These are phyloP conservation scores for Drosophila ezoana DNA, from an alignment of 2,888 invertebrate genomes.

Conservation along the genomic window DNA sequence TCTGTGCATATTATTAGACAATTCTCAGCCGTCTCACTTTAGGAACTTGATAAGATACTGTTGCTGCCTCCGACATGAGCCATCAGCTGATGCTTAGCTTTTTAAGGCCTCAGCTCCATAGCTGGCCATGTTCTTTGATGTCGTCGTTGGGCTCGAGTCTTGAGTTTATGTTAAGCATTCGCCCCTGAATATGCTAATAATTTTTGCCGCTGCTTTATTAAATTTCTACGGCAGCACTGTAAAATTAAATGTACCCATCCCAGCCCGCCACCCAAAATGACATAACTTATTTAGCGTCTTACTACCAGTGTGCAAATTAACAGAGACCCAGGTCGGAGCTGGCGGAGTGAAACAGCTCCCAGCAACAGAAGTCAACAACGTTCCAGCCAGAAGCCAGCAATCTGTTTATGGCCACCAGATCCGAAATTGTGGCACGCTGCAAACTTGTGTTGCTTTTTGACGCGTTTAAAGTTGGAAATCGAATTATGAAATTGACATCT, in stretches of 20 bases:
- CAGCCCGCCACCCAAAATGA: slow-evolving; percentile 42
- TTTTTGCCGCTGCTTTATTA: slow-evolving; percentile 71
- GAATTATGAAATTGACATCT: slow-evolving; percentile 52
- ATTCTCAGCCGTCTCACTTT: slow-evolving; percentile 52
- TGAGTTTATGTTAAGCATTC: slow-evolving; percentile 48
- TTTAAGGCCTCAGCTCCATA: slow-evolving; percentile 16
- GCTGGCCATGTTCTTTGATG: slow-evolving; percentile 33
- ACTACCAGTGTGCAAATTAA: slow-evolving; percentile 60
- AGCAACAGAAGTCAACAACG: slow-evolving; percentile 5
- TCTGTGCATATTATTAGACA: slow-evolving; percentile 50
- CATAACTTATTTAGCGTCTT: slow-evolving; percentile 69
- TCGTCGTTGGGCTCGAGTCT: slow-evolving; percentile 20
- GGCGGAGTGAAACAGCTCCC: slow-evolving; percentile 13
- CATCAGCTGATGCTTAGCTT: slow-evolving; percentile 33
- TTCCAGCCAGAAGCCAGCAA: slow-evolving; percentile 18
- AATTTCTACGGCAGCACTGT: slow-evolving; percentile 70
- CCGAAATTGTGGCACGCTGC: slow-evolving; percentile 28
- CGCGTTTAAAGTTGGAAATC: slow-evolving; percentile 51
- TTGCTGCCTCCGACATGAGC: slow-evolving; percentile 38
- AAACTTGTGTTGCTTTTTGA: slow-evolving; percentile 49
- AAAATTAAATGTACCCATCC: slow-evolving; percentile 53
- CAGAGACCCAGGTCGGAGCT: slow-evolving; percentile 33
- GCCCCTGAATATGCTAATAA: slow-evolving; percentile 75
- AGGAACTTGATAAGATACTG: slow-evolving; percentile 39
- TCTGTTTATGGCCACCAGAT: slow-evolving; percentile 40